A percentile compares a stretch with the other conserved stretches of the same genome.
Conservation (phyloP, 2,113 vertebrate species). For the Chloebia gouldiae region DNA sequence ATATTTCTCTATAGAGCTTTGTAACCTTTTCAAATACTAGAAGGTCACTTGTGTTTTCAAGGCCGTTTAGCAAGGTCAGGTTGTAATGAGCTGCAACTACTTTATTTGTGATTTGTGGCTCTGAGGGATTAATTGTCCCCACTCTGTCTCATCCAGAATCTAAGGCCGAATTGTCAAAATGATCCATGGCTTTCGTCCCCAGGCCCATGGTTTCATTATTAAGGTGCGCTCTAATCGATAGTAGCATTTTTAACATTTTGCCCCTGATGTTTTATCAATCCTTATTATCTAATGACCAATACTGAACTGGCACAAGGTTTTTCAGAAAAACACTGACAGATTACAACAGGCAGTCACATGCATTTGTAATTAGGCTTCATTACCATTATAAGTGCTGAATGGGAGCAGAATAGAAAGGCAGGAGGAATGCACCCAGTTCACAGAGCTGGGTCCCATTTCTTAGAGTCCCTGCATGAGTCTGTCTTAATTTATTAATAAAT, state of each 20-base stretch:
- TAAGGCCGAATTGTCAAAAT: constrained; percentile 81
- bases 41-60: constrained; percentile 83
- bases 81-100: constrained; percentile 82
- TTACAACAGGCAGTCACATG: constrained; percentile 76
- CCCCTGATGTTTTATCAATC: constrained; percentile 83
- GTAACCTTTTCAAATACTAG: constrained; percentile 78
- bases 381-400: constrained; percentile 83
- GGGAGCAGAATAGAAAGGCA: constrained; percentile 46
- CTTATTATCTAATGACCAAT: constrained; percentile 88
- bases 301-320: constrained; percentile 74
- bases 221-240: constrained; percentile 82
- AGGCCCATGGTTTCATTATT: constrained; percentile 82
- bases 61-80: constrained; percentile 86
- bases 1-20: constrained; percentile 63
- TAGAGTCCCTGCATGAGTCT: neutral
- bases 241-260: constrained; percentile 83
- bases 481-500: neutral
- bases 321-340: constrained; percentile 73
- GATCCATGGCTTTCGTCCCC: constrained; percentile 81
- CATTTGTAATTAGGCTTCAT: constrained; percentile 91
- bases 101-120: constrained; percentile 84
- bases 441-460: neutral
- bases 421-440: neutral
- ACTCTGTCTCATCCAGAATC: constrained; percentile 80
- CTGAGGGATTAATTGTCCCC: constrained; percentile 87